Percentiles rank a stretch among this genome's conserved stretches.
These are phyloP conservation scores for Rhizomys pruinosus DNA, from an alignment of 2,113 vertebrate species.

Conservation along the genomic window DNA sequence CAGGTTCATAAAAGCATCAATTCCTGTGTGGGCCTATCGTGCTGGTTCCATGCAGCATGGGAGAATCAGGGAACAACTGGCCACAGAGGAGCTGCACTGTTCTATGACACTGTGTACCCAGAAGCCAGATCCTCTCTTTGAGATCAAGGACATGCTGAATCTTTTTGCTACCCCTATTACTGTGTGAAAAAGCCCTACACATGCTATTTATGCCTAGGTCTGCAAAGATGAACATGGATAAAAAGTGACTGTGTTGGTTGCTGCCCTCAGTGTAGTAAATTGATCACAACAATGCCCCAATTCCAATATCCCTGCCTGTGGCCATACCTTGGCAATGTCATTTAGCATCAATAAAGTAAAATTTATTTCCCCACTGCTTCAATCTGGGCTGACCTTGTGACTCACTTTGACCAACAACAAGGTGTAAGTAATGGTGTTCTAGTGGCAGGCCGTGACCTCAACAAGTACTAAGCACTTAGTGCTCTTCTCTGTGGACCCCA, in stretches of 20 bases:
- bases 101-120: neutral
- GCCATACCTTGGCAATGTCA: neutral
- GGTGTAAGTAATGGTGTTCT: neutral
- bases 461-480: neutral
- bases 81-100: neutral
- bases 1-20: neutral
- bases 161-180: neutral
- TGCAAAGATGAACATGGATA: neutral
- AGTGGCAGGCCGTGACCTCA: neutral
- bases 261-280: neutral
- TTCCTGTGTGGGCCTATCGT: neutral
- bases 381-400: neutral
- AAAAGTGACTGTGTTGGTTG: neutral
- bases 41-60: rapidly evolving
- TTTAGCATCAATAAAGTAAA: neutral
- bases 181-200: neutral
- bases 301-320: neutral
- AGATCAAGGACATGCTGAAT: neutral
- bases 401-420: neutral
- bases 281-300: neutral
- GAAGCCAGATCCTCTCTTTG: too few relatives aligned
- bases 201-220: neutral
- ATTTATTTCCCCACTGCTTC: neutral
- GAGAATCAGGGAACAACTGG: neutral
- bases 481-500: neutral